Evolutionary conservation across 2,888 invertebrate species (phyloP).

Genomic region (Drosophila infuscata): DNA sequence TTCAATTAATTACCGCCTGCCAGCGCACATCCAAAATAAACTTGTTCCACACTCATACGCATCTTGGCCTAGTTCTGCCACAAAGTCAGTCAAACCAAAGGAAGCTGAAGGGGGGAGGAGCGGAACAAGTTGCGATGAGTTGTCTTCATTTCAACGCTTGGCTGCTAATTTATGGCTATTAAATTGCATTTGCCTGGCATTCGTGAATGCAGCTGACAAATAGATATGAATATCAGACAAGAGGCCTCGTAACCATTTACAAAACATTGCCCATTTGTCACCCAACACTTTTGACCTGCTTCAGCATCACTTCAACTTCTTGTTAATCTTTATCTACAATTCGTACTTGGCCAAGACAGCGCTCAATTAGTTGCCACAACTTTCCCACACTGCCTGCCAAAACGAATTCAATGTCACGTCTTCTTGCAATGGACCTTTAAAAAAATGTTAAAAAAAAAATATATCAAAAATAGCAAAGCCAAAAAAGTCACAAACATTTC

Average conservation of each 20-base stretch:
- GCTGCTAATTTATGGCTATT: slow-evolving; percentile 66
- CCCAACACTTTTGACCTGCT: slow-evolving; percentile 47
- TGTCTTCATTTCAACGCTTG: slow-evolving; percentile 53
- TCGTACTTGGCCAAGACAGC: slow-evolving; percentile 18
- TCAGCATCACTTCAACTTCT: slow-evolving; percentile 17
- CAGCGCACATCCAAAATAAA: slow-evolving; percentile 20
- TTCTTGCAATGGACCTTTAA: neutral
- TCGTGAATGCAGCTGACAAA: slow-evolving; percentile 8
- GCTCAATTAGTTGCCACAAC: slow-evolving; percentile 37
- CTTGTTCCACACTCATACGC: neutral
- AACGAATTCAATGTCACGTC: slow-evolving; percentile 72
- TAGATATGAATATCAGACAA: slow-evolving; percentile 1
- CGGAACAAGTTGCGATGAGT: neutral
- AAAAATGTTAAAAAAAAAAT: slow-evolving; percentile 1
- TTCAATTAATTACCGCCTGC: slow-evolving; percentile 65
- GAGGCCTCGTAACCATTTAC: slow-evolving; percentile 23
- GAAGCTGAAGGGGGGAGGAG: neutral
- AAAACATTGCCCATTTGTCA: slow-evolving; percentile 46
- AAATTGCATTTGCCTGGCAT: slow-evolving; percentile 57
- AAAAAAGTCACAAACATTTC: slow-evolving; percentile 29
- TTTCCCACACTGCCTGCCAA: slow-evolving; percentile 63
- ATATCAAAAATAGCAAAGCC: slow-evolving; percentile 9
- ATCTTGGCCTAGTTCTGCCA: slow-evolving; percentile 44
- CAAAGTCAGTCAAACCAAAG: neutral
- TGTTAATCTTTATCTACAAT: slow-evolving; percentile 4